Evolutionary conservation across 2,113 vertebrate genomes (phyloP).

Genomic region (Camelus bactrianus): DNA sequence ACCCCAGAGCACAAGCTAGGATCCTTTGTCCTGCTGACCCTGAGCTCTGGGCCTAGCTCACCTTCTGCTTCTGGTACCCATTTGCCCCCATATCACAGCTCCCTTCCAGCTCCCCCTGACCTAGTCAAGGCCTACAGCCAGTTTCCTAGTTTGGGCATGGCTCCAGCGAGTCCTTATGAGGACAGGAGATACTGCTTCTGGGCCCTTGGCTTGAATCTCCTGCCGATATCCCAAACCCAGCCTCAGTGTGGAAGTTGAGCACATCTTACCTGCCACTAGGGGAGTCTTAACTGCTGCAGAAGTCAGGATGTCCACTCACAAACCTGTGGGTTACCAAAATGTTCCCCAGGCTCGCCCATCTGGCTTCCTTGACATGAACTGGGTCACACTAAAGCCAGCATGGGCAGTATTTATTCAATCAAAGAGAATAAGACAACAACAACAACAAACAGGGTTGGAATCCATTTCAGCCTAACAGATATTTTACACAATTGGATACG

Average conservation of each 20-base stretch:
- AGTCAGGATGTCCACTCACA: background rate
- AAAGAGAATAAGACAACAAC: background rate
- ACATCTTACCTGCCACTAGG: background rate
- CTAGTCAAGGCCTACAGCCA: background rate
- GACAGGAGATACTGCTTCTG: background rate
- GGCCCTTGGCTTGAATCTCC: background rate
- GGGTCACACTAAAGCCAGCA: background rate
- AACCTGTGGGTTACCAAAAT: background rate
- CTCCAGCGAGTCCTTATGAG: background rate
- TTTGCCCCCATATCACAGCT: background rate
- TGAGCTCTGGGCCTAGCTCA: background rate
- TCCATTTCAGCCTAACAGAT: conserved; percentile 35
- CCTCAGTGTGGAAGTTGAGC: background rate
- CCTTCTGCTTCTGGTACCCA: background rate
- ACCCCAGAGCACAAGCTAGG: background rate
- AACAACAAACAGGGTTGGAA: conserved; percentile 25
- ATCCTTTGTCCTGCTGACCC: background rate
- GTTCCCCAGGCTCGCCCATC: background rate
- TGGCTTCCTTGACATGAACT: background rate
- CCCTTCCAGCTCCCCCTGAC: background rate
- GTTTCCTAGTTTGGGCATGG: background rate
- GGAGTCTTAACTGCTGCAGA: background rate
- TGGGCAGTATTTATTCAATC: background rate
- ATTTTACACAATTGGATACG: conserved; percentile 66
- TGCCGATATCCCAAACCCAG: background rate